Evolutionary conservation across 2,113 vertebrate genomes (phyloP), one percentile per base, ranked within the genome.

Genomic region (Climacteris rufus): DNA sequence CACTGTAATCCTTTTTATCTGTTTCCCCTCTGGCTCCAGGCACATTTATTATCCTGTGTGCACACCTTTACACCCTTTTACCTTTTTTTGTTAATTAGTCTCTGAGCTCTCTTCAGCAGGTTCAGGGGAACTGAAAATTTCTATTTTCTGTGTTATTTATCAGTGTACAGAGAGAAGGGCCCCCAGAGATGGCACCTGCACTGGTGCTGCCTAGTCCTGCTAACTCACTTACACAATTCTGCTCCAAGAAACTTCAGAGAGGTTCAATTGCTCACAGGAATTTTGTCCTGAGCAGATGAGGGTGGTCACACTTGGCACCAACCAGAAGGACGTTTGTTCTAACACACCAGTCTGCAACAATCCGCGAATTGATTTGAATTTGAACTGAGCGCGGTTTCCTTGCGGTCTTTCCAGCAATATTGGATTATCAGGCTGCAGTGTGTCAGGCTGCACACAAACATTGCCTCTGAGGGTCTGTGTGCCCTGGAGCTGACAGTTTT

Each of bases 371-470:
- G 13, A 18, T 31, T 11, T 15, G 22, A 39, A 7, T 69, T 69
- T 40, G 44, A 50, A 23, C 11, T 15, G 31, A 27, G 18, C 2
- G 1, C 0, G 0, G 13, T 20, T 82, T 71, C 35, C 45, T 33
- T 6, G 12, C 2, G 7, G 16, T 22, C 33, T 49, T 88, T 11
- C 65, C 66, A 60, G 8, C n/a, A 7, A 6, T 4, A 5, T 10
- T 66, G 60, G 60, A 75, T 40, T 4, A 8, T 1, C 59, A 57
- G 65, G 37, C 17, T 59, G n/a, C 49, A 64, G 59, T n/a, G n/a
- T n/a, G n/a, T n/a, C n/a, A n/a, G n/a, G n/a, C n/a, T n/a, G n/a
- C n/a, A n/a, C n/a, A n/a, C n/a, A n/a, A n/a, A n/a, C n/a, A n/a
- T 23, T 22, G 13, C n/a, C 68, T 69, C 37, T 12, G 61, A 21